Evolutionary conservation across 64 coral and sea anemone species (phyloP).

Genomic region (Orbicella faveolata): DNA sequence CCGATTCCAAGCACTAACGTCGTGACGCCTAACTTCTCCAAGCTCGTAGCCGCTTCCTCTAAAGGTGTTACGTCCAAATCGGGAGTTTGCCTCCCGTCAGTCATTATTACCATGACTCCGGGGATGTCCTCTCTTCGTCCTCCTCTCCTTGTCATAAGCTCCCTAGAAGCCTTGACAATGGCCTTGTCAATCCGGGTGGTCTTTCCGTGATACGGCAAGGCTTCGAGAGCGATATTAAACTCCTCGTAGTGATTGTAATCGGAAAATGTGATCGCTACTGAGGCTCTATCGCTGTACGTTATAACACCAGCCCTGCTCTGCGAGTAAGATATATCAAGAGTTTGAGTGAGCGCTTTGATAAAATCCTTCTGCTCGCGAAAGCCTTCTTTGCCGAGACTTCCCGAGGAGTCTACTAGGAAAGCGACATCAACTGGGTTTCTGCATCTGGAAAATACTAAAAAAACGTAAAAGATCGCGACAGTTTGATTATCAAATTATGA

Average conservation of each 20-base stretch:
- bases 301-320: conserved; percentile 39
- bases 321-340: conserved; percentile 12
- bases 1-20: conserved; percentile 64
- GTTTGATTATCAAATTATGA: too few species aligned
- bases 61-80: conserved; percentile 37
- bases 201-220: conserved; percentile 32
- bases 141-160: conserved; percentile 19
- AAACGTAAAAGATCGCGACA: too few species aligned
- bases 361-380: conserved; percentile 34
- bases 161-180: conserved; percentile 16
- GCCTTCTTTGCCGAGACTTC: conserved; percentile 29
- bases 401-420: conserved; percentile 53
- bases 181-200: conserved; percentile 66
- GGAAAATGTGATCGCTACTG: conserved; percentile 43
- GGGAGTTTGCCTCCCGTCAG: conserved; percentile 73
- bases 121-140: conserved; percentile 12
- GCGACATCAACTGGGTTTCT: conserved; percentile 49
- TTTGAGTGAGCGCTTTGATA: conserved; percentile 20
- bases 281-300: conserved; percentile 64
- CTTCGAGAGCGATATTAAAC: not conserved
- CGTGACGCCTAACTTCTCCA: conserved; percentile 18
- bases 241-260: conserved; percentile 25
- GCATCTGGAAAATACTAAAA: conserved; percentile 38
- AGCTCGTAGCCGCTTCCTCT: not conserved
- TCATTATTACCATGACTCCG: conserved; percentile 56